A percentile compares a stretch with the other conserved stretches of the same genome.
Evolutionary conservation across 2,797 vertebrate species (phyloP).

Genomic region (Eulemur coronatus): DNA sequence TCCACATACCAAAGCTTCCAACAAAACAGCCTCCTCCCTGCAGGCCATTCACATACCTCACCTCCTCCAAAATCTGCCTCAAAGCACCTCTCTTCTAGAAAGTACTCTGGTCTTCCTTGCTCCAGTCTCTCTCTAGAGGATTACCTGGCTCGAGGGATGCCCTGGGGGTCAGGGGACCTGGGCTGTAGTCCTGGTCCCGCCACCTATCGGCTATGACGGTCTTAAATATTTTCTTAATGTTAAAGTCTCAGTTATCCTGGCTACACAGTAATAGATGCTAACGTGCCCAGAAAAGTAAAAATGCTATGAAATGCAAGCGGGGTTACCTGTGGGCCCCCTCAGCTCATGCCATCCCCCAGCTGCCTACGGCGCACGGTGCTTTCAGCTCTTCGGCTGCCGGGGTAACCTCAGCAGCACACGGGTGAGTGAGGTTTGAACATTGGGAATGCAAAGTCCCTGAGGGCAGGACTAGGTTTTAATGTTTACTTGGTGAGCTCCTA

Average conservation of each 20-base stretch:
- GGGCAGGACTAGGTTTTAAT: not conserved
- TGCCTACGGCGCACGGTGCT: not conserved
- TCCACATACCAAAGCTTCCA: not conserved
- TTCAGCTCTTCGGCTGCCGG: not conserved
- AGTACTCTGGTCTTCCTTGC: not conserved
- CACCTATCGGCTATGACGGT: not conserved
- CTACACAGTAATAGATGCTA: not conserved
- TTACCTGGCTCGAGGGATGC: not conserved
- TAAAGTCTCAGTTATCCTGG: not conserved
- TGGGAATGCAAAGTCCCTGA: not conserved
- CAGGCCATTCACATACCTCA: not conserved
- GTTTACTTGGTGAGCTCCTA: conserved; percentile 35
- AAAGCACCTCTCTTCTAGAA: not conserved
- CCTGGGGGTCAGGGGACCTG: not conserved
- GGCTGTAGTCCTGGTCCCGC: not conserved
- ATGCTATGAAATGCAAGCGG: not conserved
- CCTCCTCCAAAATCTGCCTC: not conserved
- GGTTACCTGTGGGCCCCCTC: not conserved
- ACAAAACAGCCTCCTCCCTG: not conserved
- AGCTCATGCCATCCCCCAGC: not conserved
- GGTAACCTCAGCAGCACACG: not conserved
- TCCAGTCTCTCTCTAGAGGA: not conserved
- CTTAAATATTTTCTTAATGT: not conserved
- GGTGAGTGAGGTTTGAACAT: not conserved
- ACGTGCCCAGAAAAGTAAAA: not conserved